A percentile compares a stretch with the other conserved stretches of the same genome.
These are phyloP conservation scores for Atethmia centrago DNA, from an alignment of 2,888 invertebrate genomes.

Conservation along the genomic window DNA sequence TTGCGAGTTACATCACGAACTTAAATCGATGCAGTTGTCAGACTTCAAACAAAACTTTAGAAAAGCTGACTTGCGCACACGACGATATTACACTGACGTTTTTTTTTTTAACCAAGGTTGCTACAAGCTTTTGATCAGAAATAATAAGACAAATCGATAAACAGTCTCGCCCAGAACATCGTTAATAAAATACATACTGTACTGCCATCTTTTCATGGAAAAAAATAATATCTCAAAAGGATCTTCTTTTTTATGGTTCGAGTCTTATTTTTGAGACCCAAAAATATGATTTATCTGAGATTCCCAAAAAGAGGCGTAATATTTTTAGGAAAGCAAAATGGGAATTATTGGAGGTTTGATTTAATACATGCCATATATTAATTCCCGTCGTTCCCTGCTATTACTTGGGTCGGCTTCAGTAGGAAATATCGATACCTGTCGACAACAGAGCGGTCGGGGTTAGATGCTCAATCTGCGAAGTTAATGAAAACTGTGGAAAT, in stretches of 20 bases:
- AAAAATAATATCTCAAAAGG: too few relatives aligned
- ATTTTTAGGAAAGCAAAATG: neutral
- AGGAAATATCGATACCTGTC: conserved; percentile 39
- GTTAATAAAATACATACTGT: neutral
- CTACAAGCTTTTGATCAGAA: neutral
- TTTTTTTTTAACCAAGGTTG: neutral
- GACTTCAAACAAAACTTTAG: neutral
- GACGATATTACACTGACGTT: neutral
- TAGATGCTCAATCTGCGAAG: conserved; percentile 37
- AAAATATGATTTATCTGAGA: neutral
- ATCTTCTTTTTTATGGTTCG: too few relatives aligned
- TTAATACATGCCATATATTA: neutral
- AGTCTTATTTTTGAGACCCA: too few relatives aligned
- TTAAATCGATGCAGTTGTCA: neutral
- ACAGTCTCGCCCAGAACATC: neutral
- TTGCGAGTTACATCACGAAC: neutral
- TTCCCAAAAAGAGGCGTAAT: neutral
- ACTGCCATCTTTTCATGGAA: too few relatives aligned
- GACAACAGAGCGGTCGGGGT: conserved; percentile 31
- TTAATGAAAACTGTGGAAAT: conserved; percentile 36
- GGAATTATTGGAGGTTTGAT: too few relatives aligned
- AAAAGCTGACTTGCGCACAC: neutral
- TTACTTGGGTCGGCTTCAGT: neutral
- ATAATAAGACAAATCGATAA: neutral
- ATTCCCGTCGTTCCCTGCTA: neutral